Conservation (phyloP, 1,140 invertebrate species). For the Drosophila orena region DNA sequence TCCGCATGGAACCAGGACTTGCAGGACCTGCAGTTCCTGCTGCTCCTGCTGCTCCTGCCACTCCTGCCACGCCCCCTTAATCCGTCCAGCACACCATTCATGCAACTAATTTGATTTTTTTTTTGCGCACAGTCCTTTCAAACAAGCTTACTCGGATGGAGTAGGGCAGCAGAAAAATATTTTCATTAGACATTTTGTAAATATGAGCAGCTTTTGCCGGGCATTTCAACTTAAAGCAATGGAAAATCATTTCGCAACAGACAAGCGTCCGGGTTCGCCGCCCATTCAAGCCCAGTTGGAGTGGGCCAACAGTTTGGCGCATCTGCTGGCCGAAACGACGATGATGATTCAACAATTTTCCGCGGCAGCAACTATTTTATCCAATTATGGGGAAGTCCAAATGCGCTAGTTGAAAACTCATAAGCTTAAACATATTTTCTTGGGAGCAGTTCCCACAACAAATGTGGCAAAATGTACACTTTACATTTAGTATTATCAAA, state of each 20-base stretch:
- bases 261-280: neutral
- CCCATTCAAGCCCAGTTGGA: neutral
- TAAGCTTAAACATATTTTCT: conserved; percentile 3
- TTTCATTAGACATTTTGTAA: conserved; percentile 83
- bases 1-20: conserved; percentile 5
- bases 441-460: neutral
- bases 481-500: neutral
- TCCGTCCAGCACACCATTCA: conserved; percentile 73
- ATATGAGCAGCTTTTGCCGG: conserved; percentile 72
- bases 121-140: conserved; percentile 13
- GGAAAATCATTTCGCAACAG: conserved; percentile 39
- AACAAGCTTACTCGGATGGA: conserved; percentile 5
- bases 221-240: conserved; percentile 57
- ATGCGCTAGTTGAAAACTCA: neutral
- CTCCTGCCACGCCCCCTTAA: conserved; percentile 51
- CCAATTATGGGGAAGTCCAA: conserved; percentile 12
- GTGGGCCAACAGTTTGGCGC: conserved; percentile 6
- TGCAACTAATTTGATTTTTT: conserved; percentile 79
- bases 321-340: conserved; percentile 8
- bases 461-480: neutral
- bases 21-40: conserved; percentile 15
- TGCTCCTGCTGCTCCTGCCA: conserved; percentile 10
- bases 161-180: conserved; percentile 59
- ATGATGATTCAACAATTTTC: conserved; percentile 26
- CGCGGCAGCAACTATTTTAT: conserved; percentile 6